Percentiles rank a stretch among this genome's conserved stretches.
Conservation (phyloP, 2,113 vertebrate genomes). For the Scytalopus superciliaris region DNA sequence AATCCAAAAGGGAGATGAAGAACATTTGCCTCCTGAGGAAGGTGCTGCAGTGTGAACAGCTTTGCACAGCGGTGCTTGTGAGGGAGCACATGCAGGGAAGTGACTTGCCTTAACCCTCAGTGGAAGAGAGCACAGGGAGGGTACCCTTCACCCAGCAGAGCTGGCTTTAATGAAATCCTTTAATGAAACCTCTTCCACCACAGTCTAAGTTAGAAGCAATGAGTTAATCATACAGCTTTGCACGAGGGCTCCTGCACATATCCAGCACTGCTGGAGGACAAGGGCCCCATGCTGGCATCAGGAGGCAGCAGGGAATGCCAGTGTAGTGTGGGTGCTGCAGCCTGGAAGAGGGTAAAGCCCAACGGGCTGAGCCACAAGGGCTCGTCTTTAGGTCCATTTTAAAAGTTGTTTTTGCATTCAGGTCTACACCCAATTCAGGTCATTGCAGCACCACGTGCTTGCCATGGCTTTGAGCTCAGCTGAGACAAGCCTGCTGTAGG, state of each 20-base stretch:
- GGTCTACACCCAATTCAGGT: not conserved
- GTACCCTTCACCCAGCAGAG: not conserved
- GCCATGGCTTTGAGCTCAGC: not conserved
- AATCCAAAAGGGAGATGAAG: not conserved
- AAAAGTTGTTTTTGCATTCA: not conserved
- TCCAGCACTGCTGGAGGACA: fast-evolving
- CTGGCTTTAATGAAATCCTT: not conserved
- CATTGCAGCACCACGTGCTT: fast-evolving
- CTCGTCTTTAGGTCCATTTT: not conserved
- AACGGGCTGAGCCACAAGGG: not conserved
- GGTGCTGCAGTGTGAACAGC: not conserved
- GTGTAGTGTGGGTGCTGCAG: fast-evolving
- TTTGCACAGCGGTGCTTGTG: not conserved
- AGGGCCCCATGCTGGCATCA: not conserved
- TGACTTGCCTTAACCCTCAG: fast-evolving
- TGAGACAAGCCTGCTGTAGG: not conserved
- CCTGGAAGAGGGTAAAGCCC: not conserved
- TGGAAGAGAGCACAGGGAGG: not conserved
- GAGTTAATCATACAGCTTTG: not conserved
- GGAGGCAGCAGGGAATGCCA: not conserved
- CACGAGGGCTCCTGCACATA: not conserved
- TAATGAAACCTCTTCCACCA: not conserved
- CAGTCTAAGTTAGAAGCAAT: not conserved
- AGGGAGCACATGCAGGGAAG: not conserved
- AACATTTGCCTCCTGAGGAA: not conserved